Percentiles rank a stretch among this genome's conserved stretches.
These are phyloP conservation scores for Siderastrea radians DNA, from an alignment of 92 coral and sea anemone genomes.

Conservation along the genomic window DNA sequence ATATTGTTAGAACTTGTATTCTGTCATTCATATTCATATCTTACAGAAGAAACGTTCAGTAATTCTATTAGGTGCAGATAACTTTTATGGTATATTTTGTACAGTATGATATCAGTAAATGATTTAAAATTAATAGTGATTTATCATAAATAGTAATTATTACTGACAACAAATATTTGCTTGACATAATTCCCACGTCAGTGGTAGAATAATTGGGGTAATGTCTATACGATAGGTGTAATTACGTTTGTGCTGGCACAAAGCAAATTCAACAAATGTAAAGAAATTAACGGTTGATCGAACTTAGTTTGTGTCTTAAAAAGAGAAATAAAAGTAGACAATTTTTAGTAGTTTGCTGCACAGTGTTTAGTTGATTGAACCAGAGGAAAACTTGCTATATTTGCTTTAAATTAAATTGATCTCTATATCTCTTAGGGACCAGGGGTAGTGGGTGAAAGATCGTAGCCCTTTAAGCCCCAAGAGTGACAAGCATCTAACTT, in stretches of 20 bases:
- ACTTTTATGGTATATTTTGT: background rate
- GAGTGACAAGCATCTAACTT: too few relatives aligned
- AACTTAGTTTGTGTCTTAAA: background rate
- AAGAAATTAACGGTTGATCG: background rate
- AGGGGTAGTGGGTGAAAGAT: too few relatives aligned
- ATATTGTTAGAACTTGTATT: background rate
- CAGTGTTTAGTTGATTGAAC: too few relatives aligned
- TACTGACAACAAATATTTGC: background rate
- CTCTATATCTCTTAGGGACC: too few relatives aligned
- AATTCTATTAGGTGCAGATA: background rate
- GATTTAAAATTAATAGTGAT: background rate
- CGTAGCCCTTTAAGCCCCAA: too few relatives aligned
- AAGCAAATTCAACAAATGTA: constrained; percentile 1
- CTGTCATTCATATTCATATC: background rate
- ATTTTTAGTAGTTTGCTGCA: too few relatives aligned
- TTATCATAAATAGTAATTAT: background rate
- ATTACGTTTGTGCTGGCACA: constrained; percentile 34
- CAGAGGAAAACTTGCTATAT: too few relatives aligned
- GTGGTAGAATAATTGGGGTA: too few relatives aligned
- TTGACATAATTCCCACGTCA: background rate
- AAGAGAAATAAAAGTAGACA: background rate
- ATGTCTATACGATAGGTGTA: background rate
- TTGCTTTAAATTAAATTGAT: too few relatives aligned
- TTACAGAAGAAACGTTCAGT: background rate
- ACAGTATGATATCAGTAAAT: background rate